Base-by-base conservation (phyloP, 2,797 vertebrate genomes). In the Scomberomorus guttatus region DNA sequence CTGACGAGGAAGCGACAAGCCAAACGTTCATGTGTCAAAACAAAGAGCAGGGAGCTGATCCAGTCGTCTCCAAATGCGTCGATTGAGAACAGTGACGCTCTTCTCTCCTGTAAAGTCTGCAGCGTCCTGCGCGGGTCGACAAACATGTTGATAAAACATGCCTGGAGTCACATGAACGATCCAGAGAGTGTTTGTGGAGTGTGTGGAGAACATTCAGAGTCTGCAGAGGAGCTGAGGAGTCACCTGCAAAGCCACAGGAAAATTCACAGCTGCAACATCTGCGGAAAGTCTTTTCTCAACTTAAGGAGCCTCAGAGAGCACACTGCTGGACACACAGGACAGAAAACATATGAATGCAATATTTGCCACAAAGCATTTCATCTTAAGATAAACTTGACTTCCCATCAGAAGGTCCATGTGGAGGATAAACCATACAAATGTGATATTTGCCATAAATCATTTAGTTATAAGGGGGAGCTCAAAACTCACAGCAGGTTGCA, bases 161-260 rank as follows among this genome's bases (percentile, higher is more conserved):
- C 72, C 29, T 88, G 83, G 77, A 74, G 17, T 3, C 86, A 85
- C 2, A 39, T 83, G 39, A 22, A 57, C 0, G 39, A 79, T 2
- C 54, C 17, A 1, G 20, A 8, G 5, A 6, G 29, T 2, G 39
- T 72, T 0, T 88, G 86, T 1, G 80, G 77, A 1, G 72, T 81
- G 1, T 88, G 86, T 18, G 77, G 83, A 1, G 20, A 57, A 20
- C 17, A 18, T 8, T 50, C 46, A 8, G 17, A 6, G 46, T 50
- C 46, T 8, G 46, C 46, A 8, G 46, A 50, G 46, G 18, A 50
- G 6, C 18, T 50, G 46, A 50, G 8, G 46, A n/a, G 17, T 20
- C 46, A 50, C 46, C 46, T 50, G 0, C 46, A 50, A 20, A 3
- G 46, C 18, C 46, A 50, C 46, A 18, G n/a, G 46, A 50, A 50